Percentiles rank a stretch among this genome's conserved stretches.
These are phyloP conservation scores for Corella eumyota DNA, from an alignment of 23 tunicate genomes.

Conservation along the genomic window DNA sequence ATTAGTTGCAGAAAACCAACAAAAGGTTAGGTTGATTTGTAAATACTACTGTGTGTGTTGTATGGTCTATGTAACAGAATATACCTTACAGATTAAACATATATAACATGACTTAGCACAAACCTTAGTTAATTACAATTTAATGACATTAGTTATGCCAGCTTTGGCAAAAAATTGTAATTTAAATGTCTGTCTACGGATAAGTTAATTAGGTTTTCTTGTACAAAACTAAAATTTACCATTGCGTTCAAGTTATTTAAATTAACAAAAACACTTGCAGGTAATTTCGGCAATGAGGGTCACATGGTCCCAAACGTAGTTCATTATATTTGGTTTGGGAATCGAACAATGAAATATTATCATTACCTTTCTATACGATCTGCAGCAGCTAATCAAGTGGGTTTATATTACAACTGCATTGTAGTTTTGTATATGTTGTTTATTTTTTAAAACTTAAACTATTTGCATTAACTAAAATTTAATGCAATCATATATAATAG, in stretches of 20 bases:
- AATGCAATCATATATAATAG: neutral
- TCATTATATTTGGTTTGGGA: constrained; percentile 32
- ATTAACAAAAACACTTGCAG: neutral
- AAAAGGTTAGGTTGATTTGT: neutral
- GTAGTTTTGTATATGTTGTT: neutral
- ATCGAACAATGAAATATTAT: constrained; percentile 2
- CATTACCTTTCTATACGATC: constrained; percentile 24
- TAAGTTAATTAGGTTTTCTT: neutral
- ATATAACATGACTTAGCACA: too few species aligned
- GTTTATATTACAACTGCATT: neutral
- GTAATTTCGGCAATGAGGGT: neutral
- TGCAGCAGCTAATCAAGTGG: constrained; percentile 18
- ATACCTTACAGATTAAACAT: too few species aligned
- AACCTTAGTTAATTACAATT: too few species aligned
- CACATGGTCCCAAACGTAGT: constrained; percentile 14
- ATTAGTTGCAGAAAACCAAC: neutral
- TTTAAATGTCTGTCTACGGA: neutral
- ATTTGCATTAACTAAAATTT: neutral
- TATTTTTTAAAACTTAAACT: neutral
- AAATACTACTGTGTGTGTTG: neutral
- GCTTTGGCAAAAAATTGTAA: too few species aligned
- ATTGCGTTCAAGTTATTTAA: neutral
- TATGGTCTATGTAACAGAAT: neutral
- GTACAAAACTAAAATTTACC: too few species aligned
- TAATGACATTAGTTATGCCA: too few species aligned